These are phyloP conservation scores for Pteruthius melanotis DNA, from an alignment of 2,113 vertebrate genomes.

Conservation along the genomic window DNA sequence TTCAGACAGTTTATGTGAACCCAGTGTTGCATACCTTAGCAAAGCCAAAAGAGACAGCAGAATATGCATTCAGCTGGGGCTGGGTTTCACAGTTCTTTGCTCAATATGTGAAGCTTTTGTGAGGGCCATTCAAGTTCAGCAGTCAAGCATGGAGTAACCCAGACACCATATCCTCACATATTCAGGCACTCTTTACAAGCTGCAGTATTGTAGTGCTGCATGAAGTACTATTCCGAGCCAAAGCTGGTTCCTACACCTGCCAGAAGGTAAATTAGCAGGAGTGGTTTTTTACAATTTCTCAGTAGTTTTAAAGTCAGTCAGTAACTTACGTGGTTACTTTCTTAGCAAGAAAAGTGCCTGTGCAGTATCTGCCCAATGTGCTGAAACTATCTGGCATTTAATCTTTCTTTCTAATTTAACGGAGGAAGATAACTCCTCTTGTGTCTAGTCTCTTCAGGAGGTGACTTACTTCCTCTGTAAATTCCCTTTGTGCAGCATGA, in stretches of 20 bases:
- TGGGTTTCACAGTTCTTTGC: background rate
- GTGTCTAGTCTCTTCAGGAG: background rate
- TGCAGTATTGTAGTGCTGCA: background rate
- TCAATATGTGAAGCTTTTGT: background rate
- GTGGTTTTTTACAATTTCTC: background rate
- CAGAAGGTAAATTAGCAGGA: background rate
- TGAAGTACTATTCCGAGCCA: background rate
- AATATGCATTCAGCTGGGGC: background rate
- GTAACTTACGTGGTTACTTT: background rate
- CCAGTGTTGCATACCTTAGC: background rate
- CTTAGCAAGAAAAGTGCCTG: background rate
- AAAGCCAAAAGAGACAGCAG: background rate
- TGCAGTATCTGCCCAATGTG: background rate
- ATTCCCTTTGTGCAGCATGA: background rate
- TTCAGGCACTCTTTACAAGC: background rate
- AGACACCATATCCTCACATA: background rate
- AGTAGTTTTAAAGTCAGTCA: background rate
- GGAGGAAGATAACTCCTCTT: background rate
- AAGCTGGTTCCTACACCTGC: background rate
- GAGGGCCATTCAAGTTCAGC: background rate
- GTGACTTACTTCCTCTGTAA: conserved; percentile 52
- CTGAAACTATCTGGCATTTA: background rate
- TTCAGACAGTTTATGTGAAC: background rate
- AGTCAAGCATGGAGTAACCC: background rate
- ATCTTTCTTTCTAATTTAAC: conserved; percentile 14